Evolutionary conservation across 2,113 vertebrate species (phyloP).

Genomic region (Cichladusa arquata): DNA sequence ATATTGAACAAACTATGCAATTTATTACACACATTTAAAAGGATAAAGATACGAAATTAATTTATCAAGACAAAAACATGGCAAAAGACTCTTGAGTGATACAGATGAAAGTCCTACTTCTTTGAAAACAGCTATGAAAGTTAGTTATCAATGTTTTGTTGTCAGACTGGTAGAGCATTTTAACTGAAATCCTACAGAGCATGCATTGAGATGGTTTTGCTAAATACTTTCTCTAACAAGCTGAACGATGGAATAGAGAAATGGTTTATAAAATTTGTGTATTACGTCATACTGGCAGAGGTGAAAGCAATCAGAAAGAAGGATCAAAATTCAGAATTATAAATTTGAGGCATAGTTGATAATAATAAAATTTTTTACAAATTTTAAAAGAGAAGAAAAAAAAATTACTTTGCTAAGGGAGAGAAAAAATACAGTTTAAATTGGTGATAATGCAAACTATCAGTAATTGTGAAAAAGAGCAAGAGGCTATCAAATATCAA

Average conservation of each 20-base stretch:
- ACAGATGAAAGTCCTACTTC: neutral
- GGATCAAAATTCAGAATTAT: neutral
- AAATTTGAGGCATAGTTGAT: neutral
- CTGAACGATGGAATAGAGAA: neutral
- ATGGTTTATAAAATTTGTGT: neutral
- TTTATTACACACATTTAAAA: neutral
- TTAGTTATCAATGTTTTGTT: neutral
- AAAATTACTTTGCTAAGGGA: neutral
- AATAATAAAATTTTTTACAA: neutral
- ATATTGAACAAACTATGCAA: neutral
- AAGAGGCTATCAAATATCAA: neutral
- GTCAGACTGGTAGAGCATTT: neutral
- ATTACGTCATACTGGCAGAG: neutral
- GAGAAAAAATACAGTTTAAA: neutral
- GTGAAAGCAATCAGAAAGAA: neutral
- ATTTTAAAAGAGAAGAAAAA: neutral
- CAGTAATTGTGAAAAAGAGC: neutral
- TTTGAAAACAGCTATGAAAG: neutral
- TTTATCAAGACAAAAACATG: neutral
- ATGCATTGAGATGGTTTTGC: neutral
- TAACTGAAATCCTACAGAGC: neutral
- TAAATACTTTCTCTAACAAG: neutral
- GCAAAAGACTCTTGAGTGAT: neutral
- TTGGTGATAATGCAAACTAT: rapidly evolving
- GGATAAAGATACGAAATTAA: neutral